Conservation (phyloP, 2,797 vertebrate genomes). For the Gymnoscopelus microlampas region DNA sequence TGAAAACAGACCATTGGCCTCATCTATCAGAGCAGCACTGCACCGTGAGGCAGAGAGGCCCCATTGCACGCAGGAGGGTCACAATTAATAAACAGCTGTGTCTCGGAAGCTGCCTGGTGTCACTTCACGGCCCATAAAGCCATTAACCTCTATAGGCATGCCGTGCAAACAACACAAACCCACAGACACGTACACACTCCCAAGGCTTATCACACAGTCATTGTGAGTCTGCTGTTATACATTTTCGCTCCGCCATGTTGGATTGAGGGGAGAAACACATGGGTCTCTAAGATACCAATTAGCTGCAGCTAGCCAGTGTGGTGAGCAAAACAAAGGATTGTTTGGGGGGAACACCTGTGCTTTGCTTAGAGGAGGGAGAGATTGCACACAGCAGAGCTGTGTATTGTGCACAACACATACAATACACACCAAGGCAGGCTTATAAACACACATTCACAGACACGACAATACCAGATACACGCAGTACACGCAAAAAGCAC, state of each 20-base stretch:
- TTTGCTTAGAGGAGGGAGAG: conserved; percentile 1
- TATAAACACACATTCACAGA: background rate
- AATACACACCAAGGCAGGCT: background rate
- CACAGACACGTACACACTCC: background rate
- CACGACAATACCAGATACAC: background rate
- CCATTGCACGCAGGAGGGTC: conserved; percentile 1
- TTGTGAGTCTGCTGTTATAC: conserved; percentile 11
- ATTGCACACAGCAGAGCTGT: background rate
- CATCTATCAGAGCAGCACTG: conserved; percentile 3
- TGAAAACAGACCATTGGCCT: background rate
- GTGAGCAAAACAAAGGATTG: conserved; percentile 2
- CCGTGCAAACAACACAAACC: background rate
- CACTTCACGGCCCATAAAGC: conserved; percentile 27
- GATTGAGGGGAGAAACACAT: conserved; percentile 7
- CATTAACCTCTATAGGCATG: conserved; percentile 40
- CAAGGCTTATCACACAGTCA: conserved; percentile 19
- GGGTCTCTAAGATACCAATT: conserved; percentile 41
- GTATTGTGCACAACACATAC: background rate
- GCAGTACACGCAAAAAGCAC: background rate
- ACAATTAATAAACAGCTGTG: conserved; percentile 43
- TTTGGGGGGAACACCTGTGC: conserved; percentile 16
- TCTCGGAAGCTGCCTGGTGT: conserved; percentile 1
- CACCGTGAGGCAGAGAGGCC: background rate
- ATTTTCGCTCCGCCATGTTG: conserved; percentile 13
- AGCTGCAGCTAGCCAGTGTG: conserved; percentile 23